Percentiles rank a stretch among this genome's conserved stretches.
These are phyloP conservation scores for Cantharis lateralis DNA, from an alignment of 2,888 invertebrate species.

Conservation along the genomic window DNA sequence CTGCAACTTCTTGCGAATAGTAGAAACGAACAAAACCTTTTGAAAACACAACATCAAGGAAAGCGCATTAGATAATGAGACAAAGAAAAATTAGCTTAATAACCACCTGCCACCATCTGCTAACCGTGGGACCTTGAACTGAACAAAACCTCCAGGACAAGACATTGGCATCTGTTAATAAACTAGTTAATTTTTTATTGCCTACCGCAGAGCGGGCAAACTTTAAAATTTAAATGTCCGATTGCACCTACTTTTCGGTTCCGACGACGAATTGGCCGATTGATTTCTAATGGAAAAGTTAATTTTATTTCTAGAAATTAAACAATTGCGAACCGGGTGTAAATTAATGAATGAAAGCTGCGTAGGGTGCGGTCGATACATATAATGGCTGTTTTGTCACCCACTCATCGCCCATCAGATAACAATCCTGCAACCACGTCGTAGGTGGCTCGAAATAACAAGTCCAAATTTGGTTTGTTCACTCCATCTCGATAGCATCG, in stretches of 20 bases:
- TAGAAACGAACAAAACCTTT: background rate
- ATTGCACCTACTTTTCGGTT: constrained; percentile 15
- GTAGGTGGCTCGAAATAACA: constrained; percentile 29
- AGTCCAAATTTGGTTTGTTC: constrained; percentile 31
- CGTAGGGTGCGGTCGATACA: constrained; percentile 13
- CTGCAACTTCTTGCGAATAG: background rate
- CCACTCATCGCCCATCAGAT: constrained; percentile 19
- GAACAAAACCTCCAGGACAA: constrained; percentile 28
- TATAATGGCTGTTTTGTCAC: constrained; percentile 16
- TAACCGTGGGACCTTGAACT: constrained; percentile 34
- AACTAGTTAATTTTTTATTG: background rate
- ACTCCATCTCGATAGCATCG: background rate
- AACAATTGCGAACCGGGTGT: background rate
- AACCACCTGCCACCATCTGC: constrained; percentile 36
- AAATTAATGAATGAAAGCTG: constrained; percentile 23
- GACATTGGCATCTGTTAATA: constrained; percentile 27
- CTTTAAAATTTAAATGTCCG: background rate
- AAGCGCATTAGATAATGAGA: constrained; percentile 20
- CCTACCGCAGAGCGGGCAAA: background rate
- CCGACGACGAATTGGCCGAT: background rate
- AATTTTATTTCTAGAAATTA: background rate
- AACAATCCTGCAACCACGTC: constrained; percentile 9
- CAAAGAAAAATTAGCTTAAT: constrained; percentile 14
- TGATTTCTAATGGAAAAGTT: background rate
- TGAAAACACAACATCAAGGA: constrained; percentile 10